Evolutionary conservation across 2,113 vertebrate genomes (phyloP), one percentile per base, ranked within the genome.

Genomic region (Chlamydotis undulata): DNA sequence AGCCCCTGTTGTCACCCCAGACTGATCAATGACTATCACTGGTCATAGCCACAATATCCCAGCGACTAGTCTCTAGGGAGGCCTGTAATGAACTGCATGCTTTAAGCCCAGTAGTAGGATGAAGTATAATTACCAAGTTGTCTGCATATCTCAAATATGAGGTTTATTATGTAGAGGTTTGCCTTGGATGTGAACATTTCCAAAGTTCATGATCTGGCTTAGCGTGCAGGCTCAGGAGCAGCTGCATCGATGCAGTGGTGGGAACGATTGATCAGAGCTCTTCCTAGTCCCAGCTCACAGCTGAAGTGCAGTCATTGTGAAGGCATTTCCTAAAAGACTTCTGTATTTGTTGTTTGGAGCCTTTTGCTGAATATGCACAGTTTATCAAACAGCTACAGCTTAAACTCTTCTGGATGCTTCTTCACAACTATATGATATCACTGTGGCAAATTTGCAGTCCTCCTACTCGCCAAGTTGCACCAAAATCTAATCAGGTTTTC

Each of bases 161-260:
- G 7, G 10, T 57, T 93, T 67, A 17, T 76, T 59, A 10, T 11
- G 10, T 9, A 87, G 41, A 81, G 8, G 7, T 67, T 87, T 67
- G 56, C 41, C 41, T 63, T n/a, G 17, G 19, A 7, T 41, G 14
- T 6, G 35, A n/a, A 10, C 9, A 11, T 85, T 89, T 71, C 41
- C 12, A 35, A 56, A 19, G 21, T 21, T 19, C 6, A 1, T 28
- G 33, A 35, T 35, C n/a, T 60, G 15, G 26, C 26, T 81, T 56
- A 8, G 22, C 0, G 0, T 31, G 24, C 45, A 71, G 75, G 17
- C 26, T 81, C 41, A 56, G 14, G 8, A 71, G 41, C 59, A 81
- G 57, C 8, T 45, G 45, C 39, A 67, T 15, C 41, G 18, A 6
- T 0, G 1, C 29, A 43, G 26, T 2, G 4, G 15, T 18, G 31